Base-by-base conservation (phyloP, 2,888 invertebrate genomes). In the Drosophila limbata region DNA sequence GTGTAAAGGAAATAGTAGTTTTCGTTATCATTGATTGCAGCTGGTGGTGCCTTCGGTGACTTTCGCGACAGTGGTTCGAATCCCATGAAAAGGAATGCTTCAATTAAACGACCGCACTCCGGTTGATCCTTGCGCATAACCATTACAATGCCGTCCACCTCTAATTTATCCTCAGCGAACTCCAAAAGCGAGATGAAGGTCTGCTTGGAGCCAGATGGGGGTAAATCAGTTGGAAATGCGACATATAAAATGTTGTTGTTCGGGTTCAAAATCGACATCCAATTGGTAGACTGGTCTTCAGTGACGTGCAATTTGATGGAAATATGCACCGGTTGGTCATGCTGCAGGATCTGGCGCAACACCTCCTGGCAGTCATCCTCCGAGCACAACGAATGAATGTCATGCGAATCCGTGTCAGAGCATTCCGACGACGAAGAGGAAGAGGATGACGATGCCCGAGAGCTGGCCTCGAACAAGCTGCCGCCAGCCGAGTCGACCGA, bases 31-130 rank as follows among this genome's bases (percentile, higher is more conserved):
- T 94, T 92, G 93, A 95, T 94, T 92, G 94, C 94, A 37, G 90
- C 88, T 89, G 95, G 94, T 73, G 96, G 96, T 87, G 96, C 95
- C 91, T 96, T 93, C 62, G 95, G 95, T 77, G 97, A 96, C 81
- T 95, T 96, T 47, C 98, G 97, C 44, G 97, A 95, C 90, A 98
- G 94, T 71, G 97, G 95, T 79, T 95, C 95, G 94, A 99, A 99
- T 70, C 99, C 99, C 94, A 99, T 95, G 93, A 98, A 98, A 96
- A 98, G 97, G 95, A 99, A 99, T 37, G 98, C 98, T 86, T 98
- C 96, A 78, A 99, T 95, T 89, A 99, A 94, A 82, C 96, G 95
- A 57, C 96, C 96, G 93, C 97, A 95, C 91, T 98, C 98, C 53
- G 95, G 92, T 59, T 97, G 95, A 90, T 96, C 95, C 93, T 97